These are phyloP conservation scores for Zaprionus vittiger DNA, from an alignment of 1,140 invertebrate species.

Conservation along the genomic window DNA sequence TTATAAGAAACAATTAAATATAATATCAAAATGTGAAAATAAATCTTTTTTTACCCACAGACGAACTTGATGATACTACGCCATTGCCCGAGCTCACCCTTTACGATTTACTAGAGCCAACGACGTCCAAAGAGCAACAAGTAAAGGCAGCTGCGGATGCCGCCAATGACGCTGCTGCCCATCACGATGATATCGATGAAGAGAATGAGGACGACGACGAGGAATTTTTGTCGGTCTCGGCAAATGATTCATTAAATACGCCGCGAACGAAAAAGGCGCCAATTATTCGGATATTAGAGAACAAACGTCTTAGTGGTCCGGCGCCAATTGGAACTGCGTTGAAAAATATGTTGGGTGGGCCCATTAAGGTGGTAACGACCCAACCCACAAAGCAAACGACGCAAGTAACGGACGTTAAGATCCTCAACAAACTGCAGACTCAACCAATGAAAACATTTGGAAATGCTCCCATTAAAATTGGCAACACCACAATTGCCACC, in stretches of 20 bases:
- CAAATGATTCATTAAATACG: conserved; percentile 69
- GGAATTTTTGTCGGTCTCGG: conserved; percentile 9
- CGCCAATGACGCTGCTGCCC: conserved; percentile 15
- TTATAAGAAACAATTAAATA: neutral
- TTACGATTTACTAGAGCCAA: conserved; percentile 69
- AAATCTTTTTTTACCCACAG: conserved; percentile 34
- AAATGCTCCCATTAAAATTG: conserved; percentile 51
- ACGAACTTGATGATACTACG: conserved; percentile 64
- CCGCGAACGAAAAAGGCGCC: conserved; percentile 63
- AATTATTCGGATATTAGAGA: conserved; percentile 56
- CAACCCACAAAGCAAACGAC: conserved; percentile 10
- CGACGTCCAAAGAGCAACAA: conserved; percentile 51
- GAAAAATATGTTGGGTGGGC: conserved; percentile 47
- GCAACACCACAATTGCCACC: conserved; percentile 45
- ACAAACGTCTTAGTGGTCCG: conserved; percentile 43
- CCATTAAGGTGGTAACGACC: conserved; percentile 47
- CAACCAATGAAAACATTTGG: conserved; percentile 34
- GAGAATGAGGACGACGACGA: conserved; percentile 23
- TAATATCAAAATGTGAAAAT: neutral
- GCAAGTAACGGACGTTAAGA: conserved; percentile 54
- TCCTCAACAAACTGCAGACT: conserved; percentile 59
- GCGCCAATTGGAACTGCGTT: conserved; percentile 35
- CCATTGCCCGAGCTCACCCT: conserved; percentile 72
- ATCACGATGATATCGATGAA: conserved; percentile 26
- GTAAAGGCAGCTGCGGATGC: conserved; percentile 42